phyloP scores from a whole-genome alignment of 2,797 vertebrate species.

The Schizothorax lantsangensis region DNA sequence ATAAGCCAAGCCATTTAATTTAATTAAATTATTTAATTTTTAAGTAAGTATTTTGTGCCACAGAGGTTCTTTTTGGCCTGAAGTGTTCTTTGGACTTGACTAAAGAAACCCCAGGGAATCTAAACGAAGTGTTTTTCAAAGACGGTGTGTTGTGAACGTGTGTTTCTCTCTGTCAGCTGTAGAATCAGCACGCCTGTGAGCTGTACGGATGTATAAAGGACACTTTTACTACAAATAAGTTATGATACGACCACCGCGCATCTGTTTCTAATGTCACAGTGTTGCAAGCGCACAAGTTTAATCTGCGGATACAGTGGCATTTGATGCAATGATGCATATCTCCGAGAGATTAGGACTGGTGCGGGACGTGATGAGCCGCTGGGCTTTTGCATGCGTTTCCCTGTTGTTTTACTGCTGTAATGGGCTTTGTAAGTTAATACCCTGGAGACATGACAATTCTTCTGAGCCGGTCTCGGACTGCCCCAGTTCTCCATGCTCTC shows the following conservation, averaged over 20 bases:
- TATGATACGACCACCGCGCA: slow-evolving; percentile 70
- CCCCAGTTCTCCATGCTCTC: slow-evolving; percentile 71
- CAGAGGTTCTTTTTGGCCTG: background rate
- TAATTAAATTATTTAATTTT: too few relatives aligned
- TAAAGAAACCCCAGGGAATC: background rate
- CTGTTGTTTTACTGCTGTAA: slow-evolving; percentile 77
- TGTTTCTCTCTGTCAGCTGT: background rate
- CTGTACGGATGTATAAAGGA: background rate
- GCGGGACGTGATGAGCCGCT: slow-evolving; percentile 52
- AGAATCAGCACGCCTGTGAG: background rate
- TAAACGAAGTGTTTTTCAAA: background rate
- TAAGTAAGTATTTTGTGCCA: background rate
- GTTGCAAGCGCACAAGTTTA: slow-evolving; percentile 72
- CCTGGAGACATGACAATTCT: slow-evolving; percentile 75
- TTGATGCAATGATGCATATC: slow-evolving; percentile 78
- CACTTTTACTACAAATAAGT: slow-evolving; percentile 63
- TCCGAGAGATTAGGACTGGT: slow-evolving; percentile 75
- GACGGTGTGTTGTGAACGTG: background rate
- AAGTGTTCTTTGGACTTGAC: background rate
- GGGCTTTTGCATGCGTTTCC: slow-evolving; percentile 64
- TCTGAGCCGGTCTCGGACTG: slow-evolving; percentile 70
- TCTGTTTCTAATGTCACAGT: slow-evolving; percentile 77
- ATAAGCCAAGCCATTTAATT: background rate
- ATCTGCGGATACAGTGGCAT: slow-evolving; percentile 74
- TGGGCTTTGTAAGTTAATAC: slow-evolving; percentile 83